Evolutionary conservation across 2,113 vertebrate genomes (phyloP).

Genomic region (Xiphorhynchus elegans): DNA sequence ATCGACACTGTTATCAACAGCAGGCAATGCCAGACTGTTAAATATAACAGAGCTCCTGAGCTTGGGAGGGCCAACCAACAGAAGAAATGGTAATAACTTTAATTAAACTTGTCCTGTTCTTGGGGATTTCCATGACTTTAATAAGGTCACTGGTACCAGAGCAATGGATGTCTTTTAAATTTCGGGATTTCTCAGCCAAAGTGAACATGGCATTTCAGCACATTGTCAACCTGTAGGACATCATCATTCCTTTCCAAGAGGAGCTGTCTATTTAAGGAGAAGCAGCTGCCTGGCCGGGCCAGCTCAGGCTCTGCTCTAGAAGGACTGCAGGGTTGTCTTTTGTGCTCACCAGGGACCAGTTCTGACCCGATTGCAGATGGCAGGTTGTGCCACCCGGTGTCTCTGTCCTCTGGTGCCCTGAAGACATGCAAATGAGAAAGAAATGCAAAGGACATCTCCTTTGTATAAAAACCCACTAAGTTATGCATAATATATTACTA

Average conservation of each 20-base stretch:
- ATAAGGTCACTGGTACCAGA: background rate
- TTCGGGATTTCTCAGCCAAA: background rate
- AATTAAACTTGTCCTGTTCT: background rate
- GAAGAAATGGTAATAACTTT: background rate
- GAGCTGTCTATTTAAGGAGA: background rate
- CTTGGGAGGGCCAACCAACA: background rate
- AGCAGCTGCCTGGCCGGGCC: background rate
- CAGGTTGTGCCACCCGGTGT: background rate
- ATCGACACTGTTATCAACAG: background rate
- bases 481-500: background rate
- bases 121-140: background rate
- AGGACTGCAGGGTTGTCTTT: background rate
- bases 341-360: background rate
- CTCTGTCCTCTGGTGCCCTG: background rate
- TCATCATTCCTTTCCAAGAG: background rate
- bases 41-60: background rate
- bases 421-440: background rate
- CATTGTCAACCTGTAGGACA: background rate
- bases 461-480: background rate
- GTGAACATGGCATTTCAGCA: accelerated
- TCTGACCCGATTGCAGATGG: background rate
- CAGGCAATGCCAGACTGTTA: background rate
- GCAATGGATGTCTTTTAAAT: background rate
- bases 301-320: accelerated
- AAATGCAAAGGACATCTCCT: background rate